Conservation (phyloP, 2,113 vertebrate genomes). For the Salvelinus fontinalis region DNA sequence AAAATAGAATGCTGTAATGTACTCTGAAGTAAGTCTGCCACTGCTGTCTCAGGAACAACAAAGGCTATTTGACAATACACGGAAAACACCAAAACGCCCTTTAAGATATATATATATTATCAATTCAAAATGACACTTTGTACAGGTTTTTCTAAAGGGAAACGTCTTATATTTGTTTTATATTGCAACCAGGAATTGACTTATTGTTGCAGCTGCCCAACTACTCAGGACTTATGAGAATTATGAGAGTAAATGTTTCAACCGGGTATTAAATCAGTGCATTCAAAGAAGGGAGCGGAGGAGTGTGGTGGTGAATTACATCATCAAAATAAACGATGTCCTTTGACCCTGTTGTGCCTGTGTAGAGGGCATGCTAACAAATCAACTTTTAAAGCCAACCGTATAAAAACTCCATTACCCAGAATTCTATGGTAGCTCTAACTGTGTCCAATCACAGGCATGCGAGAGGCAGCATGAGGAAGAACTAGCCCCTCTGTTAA, state of each 20-base stretch:
- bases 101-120: slow-evolving; percentile 58
- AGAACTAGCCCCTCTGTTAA: too few relatives aligned
- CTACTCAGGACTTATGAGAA: slow-evolving; percentile 41
- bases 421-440: background rate
- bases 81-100: slow-evolving; percentile 79
- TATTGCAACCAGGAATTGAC: slow-evolving; percentile 65
- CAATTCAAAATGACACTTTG: slow-evolving; percentile 74
- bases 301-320: slow-evolving; percentile 15
- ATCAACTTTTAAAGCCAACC: background rate
- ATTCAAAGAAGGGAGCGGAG: slow-evolving; percentile 16
- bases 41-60: slow-evolving; percentile 72
- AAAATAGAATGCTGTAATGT: slow-evolving; percentile 80
- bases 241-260: slow-evolving; percentile 28
- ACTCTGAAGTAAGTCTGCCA: slow-evolving; percentile 75
- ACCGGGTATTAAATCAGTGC: slow-evolving; percentile 26
- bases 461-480: background rate
- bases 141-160: slow-evolving; percentile 67
- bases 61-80: slow-evolving; percentile 76
- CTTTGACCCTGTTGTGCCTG: slow-evolving; percentile 63
- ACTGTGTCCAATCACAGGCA: background rate
- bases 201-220: slow-evolving; percentile 75
- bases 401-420: background rate
- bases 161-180: slow-evolving; percentile 40
- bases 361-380: slow-evolving; percentile 9
- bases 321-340: slow-evolving; percentile 15